Evolutionary conservation across 2,888 invertebrate genomes (phyloP).

Genomic region (Cactoblastis cactorum): DNA sequence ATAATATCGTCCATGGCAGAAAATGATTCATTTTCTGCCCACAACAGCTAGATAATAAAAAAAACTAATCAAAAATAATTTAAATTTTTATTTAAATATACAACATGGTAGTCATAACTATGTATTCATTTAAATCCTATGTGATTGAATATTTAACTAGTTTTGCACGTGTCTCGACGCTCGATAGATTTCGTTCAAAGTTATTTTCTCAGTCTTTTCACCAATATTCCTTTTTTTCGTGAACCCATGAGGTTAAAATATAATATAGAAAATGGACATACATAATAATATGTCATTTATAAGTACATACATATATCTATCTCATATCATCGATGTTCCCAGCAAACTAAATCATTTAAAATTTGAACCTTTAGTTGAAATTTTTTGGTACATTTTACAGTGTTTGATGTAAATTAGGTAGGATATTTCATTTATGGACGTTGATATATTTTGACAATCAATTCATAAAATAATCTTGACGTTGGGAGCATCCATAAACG

Average conservation of each 20-base stretch:
- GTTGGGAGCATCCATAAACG: too few relatives aligned
- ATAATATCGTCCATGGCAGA: too few relatives aligned
- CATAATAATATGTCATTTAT: neutral
- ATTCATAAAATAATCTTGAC: too few relatives aligned
- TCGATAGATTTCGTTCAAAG: slow-evolving; percentile 49
- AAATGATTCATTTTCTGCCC: neutral
- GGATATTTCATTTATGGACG: too few relatives aligned
- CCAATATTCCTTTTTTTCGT: slow-evolving; percentile 34
- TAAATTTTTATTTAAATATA: slow-evolving; percentile 74
- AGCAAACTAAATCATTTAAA: neutral
- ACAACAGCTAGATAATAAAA: slow-evolving; percentile 15
- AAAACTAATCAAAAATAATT: slow-evolving; percentile 31
- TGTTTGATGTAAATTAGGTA: neutral
- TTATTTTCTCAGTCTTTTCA: slow-evolving; percentile 56
- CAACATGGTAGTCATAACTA: slow-evolving; percentile 72
- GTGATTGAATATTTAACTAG: slow-evolving; percentile 61
- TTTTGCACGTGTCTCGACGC: slow-evolving; percentile 46
- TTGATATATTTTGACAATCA: too few relatives aligned
- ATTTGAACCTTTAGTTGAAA: neutral
- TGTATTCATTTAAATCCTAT: slow-evolving; percentile 63
- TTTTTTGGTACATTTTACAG: neutral
- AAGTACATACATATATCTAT: neutral
- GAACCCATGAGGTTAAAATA: slow-evolving; percentile 7
- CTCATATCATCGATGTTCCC: too few relatives aligned
- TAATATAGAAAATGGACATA: slow-evolving; percentile 10